A percentile compares a stretch with the other conserved stretches of the same genome.
phyloP scores from a whole-genome alignment of 37 sponge, comb jelly and placozoan species.

The Halichondria panicea region DNA sequence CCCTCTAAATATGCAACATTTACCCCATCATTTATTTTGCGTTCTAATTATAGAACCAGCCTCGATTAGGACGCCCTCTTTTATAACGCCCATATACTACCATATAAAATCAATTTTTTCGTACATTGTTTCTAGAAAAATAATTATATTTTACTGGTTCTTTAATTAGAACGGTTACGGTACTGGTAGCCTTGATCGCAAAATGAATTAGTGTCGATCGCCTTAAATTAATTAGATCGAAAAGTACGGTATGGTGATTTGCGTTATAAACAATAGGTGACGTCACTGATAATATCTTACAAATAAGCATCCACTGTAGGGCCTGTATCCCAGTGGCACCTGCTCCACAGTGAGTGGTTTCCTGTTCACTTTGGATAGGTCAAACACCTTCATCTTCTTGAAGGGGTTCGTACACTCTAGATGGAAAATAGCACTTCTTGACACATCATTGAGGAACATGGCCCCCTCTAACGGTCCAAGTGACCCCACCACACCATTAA shows the following conservation, averaged over 20 bases:
- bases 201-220: too few species aligned
- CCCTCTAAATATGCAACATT: not conserved
- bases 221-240: too few species aligned
- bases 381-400: slow-evolving; percentile 9
- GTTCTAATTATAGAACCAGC: too few species aligned
- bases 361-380: slow-evolving; percentile 4
- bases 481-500: too few species aligned
- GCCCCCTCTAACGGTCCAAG: slow-evolving; percentile 3
- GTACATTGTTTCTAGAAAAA: too few species aligned
- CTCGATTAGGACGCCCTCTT: too few species aligned
- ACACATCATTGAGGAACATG: not conserved
- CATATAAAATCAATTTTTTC: too few species aligned
- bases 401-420: slow-evolving; percentile 24
- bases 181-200: too few species aligned
- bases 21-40: not conserved
- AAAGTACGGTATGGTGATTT: too few species aligned
- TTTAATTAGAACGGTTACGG: too few species aligned
- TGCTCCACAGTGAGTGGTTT: slow-evolving; percentile 5
- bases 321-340: slow-evolving; percentile 19
- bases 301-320: slow-evolving; percentile 39
- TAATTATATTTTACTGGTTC: too few species aligned
- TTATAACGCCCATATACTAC: too few species aligned
- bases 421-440: not conserved
- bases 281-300: slow-evolving; percentile 12
- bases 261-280: not conserved